Base-by-base conservation (phyloP, 2,113 vertebrate genomes). In the Pontoporia blainvillei region DNA sequence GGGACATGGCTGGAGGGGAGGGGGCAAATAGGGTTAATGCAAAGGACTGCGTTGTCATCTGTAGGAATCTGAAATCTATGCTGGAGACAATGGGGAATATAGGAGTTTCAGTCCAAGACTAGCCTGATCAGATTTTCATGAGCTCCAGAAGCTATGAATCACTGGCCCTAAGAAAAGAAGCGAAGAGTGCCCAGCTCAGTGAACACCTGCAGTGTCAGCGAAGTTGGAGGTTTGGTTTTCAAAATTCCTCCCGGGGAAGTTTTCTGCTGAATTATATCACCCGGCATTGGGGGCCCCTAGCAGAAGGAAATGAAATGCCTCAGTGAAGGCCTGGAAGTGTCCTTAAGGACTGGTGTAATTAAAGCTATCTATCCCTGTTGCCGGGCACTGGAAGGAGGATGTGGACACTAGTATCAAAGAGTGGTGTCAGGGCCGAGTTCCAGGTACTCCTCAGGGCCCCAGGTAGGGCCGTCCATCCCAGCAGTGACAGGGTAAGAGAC, bases 231-330 rank as follows among this genome's bases (percentile, higher is more conserved):
- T 29, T 62, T 29, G 34, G 62, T 64, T 76, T 73, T 13, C 10
- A 10, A 39, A 76, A 64, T 46, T 44, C 31, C 64, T 91, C 67
- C 71, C 1, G 0, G 91, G 66, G 72, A 87, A 54, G 59, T 79
- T 69, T 61, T 59, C 44, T 41, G 87, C 27, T 84, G 88, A 86
- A 54, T 78, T 83, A n/a, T n/a, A 57, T 61, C 67, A 44, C 5
- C n/a, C 2, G 0, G 46, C 14, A 3, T 27, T n/a, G 13, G 36
- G 61, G 67, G 39, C n/a, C n/a, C 27, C 1, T 0, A n/a, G 84
- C 54, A 83, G 88, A 67, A 92, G 41, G 82, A 93, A 85, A 84
- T 67, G 72, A 82, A 72, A 90, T 44, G 87, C 62, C 39, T 73
- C 61, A 17, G 15, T 0, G 13, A 76, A 61, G 66, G 36, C 71